Evolutionary conservation across 2,797 vertebrate genomes (phyloP).

Genomic region (Harpagifer antarcticus): DNA sequence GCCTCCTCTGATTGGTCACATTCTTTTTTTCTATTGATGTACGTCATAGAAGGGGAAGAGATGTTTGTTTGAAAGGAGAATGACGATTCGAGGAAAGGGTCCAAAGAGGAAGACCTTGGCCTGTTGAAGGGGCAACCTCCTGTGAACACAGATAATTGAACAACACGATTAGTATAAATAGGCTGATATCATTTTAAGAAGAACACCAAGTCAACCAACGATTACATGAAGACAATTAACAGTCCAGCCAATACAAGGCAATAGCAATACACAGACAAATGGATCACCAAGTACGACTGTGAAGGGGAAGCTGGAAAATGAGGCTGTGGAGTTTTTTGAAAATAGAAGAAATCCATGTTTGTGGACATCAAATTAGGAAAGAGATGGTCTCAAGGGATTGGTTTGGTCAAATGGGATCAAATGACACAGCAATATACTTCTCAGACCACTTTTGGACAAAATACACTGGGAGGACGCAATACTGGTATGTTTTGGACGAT

Average conservation of each 20-base stretch:
- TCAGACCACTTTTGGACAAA: slow-evolving; percentile 75
- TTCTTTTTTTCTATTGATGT: slow-evolving; percentile 49
- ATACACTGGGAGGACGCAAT: slow-evolving; percentile 92
- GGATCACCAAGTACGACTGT: slow-evolving; percentile 88
- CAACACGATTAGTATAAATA: slow-evolving; percentile 26
- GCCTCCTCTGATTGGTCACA: slow-evolving; percentile 62
- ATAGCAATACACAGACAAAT: slow-evolving; percentile 90
- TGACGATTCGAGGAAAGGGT: slow-evolving; percentile 78
- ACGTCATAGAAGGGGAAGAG: slow-evolving; percentile 54
- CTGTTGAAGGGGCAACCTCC: slow-evolving; percentile 70
- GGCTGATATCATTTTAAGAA: slow-evolving; percentile 16
- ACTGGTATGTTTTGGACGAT: slow-evolving; percentile 90
- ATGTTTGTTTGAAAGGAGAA: slow-evolving; percentile 48
- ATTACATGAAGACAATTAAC: slow-evolving; percentile 65
- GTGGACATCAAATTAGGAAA: slow-evolving; percentile 80
- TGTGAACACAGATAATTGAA: slow-evolving; percentile 69
- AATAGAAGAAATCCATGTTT: slow-evolving; percentile 71
- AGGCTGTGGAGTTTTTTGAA: slow-evolving; percentile 76
- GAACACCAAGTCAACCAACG: slow-evolving; percentile 69
- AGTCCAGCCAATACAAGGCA: slow-evolving; percentile 75
- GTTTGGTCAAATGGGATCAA: slow-evolving; percentile 76
- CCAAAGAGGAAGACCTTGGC: slow-evolving; percentile 80
- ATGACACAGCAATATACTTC: slow-evolving; percentile 78
- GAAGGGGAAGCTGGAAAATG: slow-evolving; percentile 89
- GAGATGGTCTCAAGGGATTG: slow-evolving; percentile 87